A percentile compares a stretch with the other conserved stretches of the same genome.
phyloP scores from a whole-genome alignment of 2,888 invertebrate species.

The Acanthoscelides obtectus region DNA sequence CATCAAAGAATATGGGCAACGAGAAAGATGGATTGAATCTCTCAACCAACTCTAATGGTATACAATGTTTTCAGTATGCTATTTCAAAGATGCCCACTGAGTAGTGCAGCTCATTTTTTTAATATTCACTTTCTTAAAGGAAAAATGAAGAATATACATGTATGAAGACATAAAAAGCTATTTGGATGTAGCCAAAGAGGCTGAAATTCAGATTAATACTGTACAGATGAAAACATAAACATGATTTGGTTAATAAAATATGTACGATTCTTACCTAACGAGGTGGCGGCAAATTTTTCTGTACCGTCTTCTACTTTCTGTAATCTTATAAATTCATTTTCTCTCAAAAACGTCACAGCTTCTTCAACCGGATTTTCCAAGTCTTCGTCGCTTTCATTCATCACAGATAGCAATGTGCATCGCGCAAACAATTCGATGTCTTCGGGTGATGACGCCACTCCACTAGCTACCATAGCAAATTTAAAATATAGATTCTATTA shows the following conservation, averaged over 20 bases:
- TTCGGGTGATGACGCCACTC: conserved; percentile 65
- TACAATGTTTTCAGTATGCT: background rate
- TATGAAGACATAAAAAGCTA: too few relatives aligned
- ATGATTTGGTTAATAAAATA: background rate
- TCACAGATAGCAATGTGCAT: conserved; percentile 68
- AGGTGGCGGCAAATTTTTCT: conserved; percentile 66
- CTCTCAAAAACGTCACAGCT: conserved; percentile 66
- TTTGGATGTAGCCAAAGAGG: too few relatives aligned
- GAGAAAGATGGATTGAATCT: background rate
- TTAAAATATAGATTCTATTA: too few relatives aligned
- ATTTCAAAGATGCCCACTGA: too few relatives aligned
- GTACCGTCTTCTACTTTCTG: conserved; percentile 51
- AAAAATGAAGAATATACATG: too few relatives aligned
- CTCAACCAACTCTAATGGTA: background rate
- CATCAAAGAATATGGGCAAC: too few relatives aligned
- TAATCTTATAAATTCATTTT: conserved; percentile 76
- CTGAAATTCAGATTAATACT: too few relatives aligned
- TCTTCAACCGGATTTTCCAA: conserved; percentile 50
- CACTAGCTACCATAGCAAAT: too few relatives aligned
- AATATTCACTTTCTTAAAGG: too few relatives aligned
- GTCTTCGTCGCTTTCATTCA: conserved; percentile 30
- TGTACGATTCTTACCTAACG: conserved; percentile 54
- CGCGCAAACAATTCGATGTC: conserved; percentile 74
- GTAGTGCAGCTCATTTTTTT: too few relatives aligned
- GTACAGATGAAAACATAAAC: too few relatives aligned